Evolutionary conservation across 1,140 invertebrate genomes (phyloP), one percentile per base, ranked within the genome.

Genomic region (Camponotus vicinus): DNA sequence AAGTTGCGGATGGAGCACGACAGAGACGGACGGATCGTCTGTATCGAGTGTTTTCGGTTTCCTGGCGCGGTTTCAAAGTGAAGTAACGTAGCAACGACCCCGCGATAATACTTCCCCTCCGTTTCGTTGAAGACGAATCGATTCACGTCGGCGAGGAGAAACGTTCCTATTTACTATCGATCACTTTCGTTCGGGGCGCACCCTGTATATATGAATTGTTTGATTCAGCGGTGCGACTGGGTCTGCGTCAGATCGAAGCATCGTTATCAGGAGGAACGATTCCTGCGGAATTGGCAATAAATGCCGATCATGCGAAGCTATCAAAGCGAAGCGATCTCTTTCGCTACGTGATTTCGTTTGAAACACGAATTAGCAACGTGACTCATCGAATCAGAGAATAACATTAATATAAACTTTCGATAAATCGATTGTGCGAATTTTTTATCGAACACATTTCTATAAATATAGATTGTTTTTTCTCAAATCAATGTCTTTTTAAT

Each of bases 101-200:
- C 27, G 40, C 59, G 11, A 5, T 15, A 32, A 37, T 34, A 9
- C 11, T 21, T 52, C 13, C n/a, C 27, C 3, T 5, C 27, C 59
- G 18, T n/a, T 77, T 34, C 21, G 40, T 8, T 2, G 18, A 67
- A 21, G 32, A 78, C 75, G 21, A 52, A 79, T 67, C 61, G 76
- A 78, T 78, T 78, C 40, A 45, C 55, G 40, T 75, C 5, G 7
- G 27, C 15, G 27, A 52, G 11, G 27, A 71, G 34, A 13, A n/a
- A 34, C 45, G 15, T 42, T 40, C 40, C 42, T 63, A 6, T 18
- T 18, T 52, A 37, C 21, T 40, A 78, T 32, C 42, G 40, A 45
- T 45, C 40, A 57, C 13, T 37, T 64, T 52, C 42, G 2, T 67
- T 79, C 63, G 8, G 6, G 40, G 42, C n/a, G 61, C 76, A 49